Conservation (phyloP, 1,140 invertebrate species). For the Saxidomus purpurata region DNA sequence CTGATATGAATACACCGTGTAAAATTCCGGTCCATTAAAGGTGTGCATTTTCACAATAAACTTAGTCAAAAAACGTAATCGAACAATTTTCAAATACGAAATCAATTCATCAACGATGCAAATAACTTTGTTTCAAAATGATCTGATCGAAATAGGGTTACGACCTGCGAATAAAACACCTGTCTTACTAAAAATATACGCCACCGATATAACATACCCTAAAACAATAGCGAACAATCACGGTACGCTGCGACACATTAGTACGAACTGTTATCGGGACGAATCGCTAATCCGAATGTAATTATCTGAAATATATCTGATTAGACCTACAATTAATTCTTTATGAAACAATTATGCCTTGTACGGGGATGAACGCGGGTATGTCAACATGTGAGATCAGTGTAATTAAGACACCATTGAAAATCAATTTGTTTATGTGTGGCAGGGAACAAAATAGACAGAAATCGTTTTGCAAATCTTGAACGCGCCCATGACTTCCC, state of each 20-base stretch:
- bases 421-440: constrained; percentile 49
- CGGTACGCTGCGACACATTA: constrained; percentile 48
- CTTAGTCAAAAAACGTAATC: neutral
- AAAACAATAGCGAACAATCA: constrained; percentile 43
- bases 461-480: neutral
- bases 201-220: constrained; percentile 17
- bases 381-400: constrained; percentile 56
- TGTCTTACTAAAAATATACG: constrained; percentile 41
- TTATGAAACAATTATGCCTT: constrained; percentile 52
- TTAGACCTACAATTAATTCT: constrained; percentile 36
- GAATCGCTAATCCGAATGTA: constrained; percentile 35
- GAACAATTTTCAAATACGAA: neutral
- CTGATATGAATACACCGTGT: neutral
- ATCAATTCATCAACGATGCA: constrained; percentile 20
- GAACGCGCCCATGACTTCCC: neutral
- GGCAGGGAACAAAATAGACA: neutral
- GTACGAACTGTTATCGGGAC: constrained; percentile 61
- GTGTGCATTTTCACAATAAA: constrained; percentile 42
- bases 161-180: constrained; percentile 58
- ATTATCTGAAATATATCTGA: constrained; percentile 40
- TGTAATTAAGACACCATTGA: constrained; percentile 29
- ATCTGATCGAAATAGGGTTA: constrained; percentile 27
- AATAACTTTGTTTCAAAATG: constrained; percentile 12
- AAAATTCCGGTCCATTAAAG: constrained; percentile 23
- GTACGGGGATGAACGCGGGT: constrained; percentile 26